phyloP scores from a whole-genome alignment of 2,113 vertebrate genomes.

The Meles meles region DNA sequence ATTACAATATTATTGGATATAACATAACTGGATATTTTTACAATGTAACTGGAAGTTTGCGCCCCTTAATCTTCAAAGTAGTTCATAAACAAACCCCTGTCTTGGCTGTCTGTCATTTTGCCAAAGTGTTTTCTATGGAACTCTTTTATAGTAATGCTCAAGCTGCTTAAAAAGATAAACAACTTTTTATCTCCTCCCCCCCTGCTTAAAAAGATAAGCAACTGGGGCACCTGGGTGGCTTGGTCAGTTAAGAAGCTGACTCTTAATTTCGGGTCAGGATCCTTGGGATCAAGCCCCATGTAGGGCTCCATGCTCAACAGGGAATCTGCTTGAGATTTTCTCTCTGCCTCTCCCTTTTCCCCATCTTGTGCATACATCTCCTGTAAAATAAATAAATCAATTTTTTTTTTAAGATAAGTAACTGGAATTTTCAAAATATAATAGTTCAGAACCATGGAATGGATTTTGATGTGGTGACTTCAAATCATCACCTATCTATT shows the following conservation, averaged over 20 bases:
- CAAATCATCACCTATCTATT: background rate
- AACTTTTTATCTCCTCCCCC: background rate
- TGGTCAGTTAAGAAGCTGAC: background rate
- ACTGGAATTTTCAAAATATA: background rate
- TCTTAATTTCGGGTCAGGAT: background rate
- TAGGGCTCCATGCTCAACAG: background rate
- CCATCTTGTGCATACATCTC: rapidly evolving
- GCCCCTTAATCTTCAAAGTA: background rate
- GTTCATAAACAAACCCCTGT: background rate
- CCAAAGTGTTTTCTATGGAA: background rate
- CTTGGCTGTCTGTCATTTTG: background rate
- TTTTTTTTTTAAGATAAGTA: background rate
- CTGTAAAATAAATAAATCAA: background rate
- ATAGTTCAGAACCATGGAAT: background rate
- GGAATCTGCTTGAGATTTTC: background rate
- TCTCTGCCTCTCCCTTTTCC: background rate
- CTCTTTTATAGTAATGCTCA: background rate
- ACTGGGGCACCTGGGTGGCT: background rate
- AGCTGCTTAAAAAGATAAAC: background rate
- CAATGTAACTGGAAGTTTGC: background rate
- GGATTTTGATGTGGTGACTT: background rate
- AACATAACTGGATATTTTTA: background rate
- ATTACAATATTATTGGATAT: background rate
- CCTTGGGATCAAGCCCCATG: background rate
- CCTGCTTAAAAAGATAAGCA: background rate